Base-by-base conservation (phyloP, 2,113 vertebrate species). In the Ochotona princeps region DNA sequence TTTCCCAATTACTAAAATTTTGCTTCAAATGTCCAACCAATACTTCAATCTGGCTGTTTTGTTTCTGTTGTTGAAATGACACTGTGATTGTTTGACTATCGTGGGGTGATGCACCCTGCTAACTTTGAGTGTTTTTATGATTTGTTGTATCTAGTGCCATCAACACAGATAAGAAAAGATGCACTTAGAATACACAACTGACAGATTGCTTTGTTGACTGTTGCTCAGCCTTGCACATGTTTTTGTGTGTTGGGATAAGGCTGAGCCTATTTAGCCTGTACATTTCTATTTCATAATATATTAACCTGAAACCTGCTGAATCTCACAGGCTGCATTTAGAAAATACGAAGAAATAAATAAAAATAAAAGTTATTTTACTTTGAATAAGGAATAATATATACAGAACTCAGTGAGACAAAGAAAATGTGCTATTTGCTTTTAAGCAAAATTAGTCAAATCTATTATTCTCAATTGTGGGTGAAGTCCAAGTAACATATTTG, bases 91-190 rank as follows among this genome's bases (percentile, higher is more conserved):
- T 89, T 91, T 89, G 79, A 60, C 66, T 69, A 8, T 67, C 47
- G 70, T 51, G 89, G 20, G 60, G 54, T 91, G 65, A 93, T 83
- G 82, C 47, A 92, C 21, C 76, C 69, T 95, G 57, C 63, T 95
- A 73, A 92, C 91, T 96, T 93, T 74, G 74, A 57, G 78, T 92
- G 44, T 69, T 76, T 95, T 93, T 92, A 81, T 94, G 79, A 13
- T 69, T 92, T 80, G 70, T 74, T 90, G 7, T 92, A 38, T 84
- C 67, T 93, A 72, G 60, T 44, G 12, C 32, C 86, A 66, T 84
- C 54, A 81, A 30, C 66, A 60, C 20, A 66, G 72, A 54, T 61
- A 57, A 57, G 38, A 75, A 35, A 72, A 91, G 47, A 80, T 28
- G n/a, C 1, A 54, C 9, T 47, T 75, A 23, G 87, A 87, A 95